Evolutionary conservation across 2,113 vertebrate species (phyloP).

Genomic region (Barnardius zonarius): DNA sequence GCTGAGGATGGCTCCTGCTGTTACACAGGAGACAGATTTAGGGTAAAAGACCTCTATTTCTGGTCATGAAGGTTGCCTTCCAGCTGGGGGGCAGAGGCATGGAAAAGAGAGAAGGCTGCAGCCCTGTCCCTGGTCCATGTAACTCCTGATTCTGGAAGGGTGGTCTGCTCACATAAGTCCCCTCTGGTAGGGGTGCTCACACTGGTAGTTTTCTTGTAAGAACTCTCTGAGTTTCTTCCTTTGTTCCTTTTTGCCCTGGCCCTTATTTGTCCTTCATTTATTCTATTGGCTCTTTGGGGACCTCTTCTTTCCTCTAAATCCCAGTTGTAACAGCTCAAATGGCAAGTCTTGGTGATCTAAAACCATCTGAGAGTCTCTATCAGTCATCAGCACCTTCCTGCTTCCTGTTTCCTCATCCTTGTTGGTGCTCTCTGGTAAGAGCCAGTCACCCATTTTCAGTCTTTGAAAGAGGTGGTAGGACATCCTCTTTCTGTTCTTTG

Average conservation of each 20-base stretch:
- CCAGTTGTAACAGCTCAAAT: background rate
- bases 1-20: background rate
- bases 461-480: background rate
- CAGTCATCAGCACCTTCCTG: background rate
- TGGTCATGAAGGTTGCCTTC: background rate
- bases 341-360: background rate
- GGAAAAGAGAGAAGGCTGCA: background rate
- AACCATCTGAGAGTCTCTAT: background rate
- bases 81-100: background rate
- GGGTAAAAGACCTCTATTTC: background rate
- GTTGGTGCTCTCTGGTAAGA: background rate
- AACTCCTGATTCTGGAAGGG: fast-evolving
- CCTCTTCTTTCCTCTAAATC: background rate
- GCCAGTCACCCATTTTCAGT: background rate
- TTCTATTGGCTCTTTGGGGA: background rate
- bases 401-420: background rate
- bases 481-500: background rate
- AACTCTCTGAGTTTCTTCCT: background rate
- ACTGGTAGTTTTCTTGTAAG: background rate
- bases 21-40: background rate
- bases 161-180: background rate
- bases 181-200: background rate
- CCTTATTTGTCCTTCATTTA: background rate
- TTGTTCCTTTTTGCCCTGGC: background rate
- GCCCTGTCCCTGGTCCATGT: background rate